A percentile compares a stretch with the other conserved stretches of the same genome.
Conservation (phyloP, 2,888 invertebrate genomes). For the Lithosia quadra region DNA sequence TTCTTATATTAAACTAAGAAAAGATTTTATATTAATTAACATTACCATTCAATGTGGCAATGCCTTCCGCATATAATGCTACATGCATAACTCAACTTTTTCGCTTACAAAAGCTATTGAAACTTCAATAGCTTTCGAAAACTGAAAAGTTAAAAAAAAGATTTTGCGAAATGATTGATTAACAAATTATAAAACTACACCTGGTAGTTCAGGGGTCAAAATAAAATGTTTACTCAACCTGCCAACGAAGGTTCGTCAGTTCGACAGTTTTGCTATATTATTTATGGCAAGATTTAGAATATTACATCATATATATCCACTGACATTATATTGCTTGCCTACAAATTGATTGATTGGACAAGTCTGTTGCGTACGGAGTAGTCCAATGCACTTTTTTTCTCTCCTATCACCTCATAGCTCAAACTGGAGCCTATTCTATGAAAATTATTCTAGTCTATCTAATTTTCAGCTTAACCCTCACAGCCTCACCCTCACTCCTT, state of each 20-base stretch:
- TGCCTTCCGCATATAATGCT: background rate
- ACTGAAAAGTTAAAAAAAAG: background rate
- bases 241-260: background rate
- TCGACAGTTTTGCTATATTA: constrained; percentile 5
- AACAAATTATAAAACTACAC: constrained; percentile 8
- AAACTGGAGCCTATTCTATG: too few species aligned
- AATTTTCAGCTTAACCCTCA: too few species aligned
- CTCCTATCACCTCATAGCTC: too few species aligned
- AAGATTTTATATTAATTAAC: background rate
- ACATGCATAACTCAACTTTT: background rate
- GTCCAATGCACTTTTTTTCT: background rate
- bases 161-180: constrained; percentile 11
- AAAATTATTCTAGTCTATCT: too few species aligned
- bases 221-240: constrained; percentile 7
- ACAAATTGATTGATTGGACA: constrained; percentile 9
- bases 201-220: constrained; percentile 13
- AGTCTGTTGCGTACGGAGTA: constrained; percentile 2
- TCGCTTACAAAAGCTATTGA: constrained; percentile 1
- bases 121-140: background rate
- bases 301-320: background rate
- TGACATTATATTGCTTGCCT: background rate
- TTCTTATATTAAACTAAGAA: background rate
- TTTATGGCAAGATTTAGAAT: background rate
- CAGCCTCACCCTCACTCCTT: too few species aligned
- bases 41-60: background rate